A percentile compares a stretch with the other conserved stretches of the same genome.
phyloP scores from a whole-genome alignment of 2,113 vertebrate genomes.

The Odontophorus gujanensis region DNA sequence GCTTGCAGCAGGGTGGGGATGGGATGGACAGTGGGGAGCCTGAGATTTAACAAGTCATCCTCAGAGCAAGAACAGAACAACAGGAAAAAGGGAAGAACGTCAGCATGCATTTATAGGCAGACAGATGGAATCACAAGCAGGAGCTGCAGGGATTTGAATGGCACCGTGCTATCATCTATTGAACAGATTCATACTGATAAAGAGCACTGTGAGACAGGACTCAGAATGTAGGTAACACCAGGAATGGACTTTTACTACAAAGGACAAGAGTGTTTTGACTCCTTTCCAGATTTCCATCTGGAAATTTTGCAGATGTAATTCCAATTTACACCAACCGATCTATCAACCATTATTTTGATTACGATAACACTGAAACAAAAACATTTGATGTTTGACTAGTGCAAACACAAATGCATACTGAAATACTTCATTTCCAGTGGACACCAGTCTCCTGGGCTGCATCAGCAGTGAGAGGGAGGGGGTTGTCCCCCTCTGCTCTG shows the following conservation, averaged over 20 bases:
- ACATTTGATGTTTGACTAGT: not conserved
- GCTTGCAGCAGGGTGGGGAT: not conserved
- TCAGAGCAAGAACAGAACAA: not conserved
- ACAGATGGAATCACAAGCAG: not conserved
- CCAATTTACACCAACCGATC: not conserved
- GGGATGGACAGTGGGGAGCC: not conserved
- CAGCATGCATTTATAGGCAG: not conserved
- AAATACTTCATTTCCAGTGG: not conserved
- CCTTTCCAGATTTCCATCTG: not conserved
- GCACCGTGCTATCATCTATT: not conserved
- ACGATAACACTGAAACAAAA: not conserved
- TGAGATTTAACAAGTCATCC: not conserved
- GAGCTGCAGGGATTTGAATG: not conserved
- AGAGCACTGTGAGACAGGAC: not conserved
- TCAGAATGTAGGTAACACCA: not conserved
- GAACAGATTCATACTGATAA: too few relatives aligned
- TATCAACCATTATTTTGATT: not conserved
- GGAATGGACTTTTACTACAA: not conserved
- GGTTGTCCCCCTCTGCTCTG: too few relatives aligned
- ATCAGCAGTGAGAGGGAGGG: too few relatives aligned
- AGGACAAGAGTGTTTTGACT: not conserved
- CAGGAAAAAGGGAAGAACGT: not conserved
- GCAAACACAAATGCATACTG: not conserved
- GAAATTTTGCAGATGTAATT: not conserved
- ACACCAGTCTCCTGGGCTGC: too few relatives aligned